Conservation (phyloP, 2,888 invertebrate species). For the Drosophila mimica region DNA sequence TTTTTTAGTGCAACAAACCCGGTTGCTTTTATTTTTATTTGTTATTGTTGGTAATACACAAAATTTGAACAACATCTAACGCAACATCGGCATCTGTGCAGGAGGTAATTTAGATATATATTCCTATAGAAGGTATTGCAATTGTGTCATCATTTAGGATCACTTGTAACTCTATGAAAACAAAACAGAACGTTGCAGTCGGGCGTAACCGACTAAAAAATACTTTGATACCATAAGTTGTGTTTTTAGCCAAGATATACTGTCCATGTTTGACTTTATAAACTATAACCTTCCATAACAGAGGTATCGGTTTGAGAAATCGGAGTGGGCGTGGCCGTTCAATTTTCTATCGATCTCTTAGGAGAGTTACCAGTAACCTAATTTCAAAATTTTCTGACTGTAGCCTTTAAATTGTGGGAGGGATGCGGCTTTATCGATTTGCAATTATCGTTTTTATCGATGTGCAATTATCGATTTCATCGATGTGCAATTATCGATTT, state of each 20-base stretch:
- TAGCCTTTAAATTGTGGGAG: too few relatives aligned
- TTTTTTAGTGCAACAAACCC: not conserved
- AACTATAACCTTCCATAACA: too few relatives aligned
- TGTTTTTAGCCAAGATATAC: too few relatives aligned
- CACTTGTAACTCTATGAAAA: not conserved
- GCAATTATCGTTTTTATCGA: too few relatives aligned
- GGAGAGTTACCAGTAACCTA: not conserved
- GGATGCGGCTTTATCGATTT: too few relatives aligned
- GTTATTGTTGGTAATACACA: not conserved
- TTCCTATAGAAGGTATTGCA: not conserved
- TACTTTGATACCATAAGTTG: too few relatives aligned
- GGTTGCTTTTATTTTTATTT: not conserved
- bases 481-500: too few relatives aligned
- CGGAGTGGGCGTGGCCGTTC: not conserved
- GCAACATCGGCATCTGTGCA: not conserved
- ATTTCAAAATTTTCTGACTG: too few relatives aligned
- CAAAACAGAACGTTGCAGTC: too few relatives aligned
- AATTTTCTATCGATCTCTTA: not conserved
- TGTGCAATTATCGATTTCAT: too few relatives aligned
- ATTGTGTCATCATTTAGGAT: not conserved
- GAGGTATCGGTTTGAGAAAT: not conserved
- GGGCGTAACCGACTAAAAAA: too few relatives aligned
- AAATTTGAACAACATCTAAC: slow-evolving; percentile 3
- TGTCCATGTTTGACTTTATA: too few relatives aligned
- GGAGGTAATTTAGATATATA: not conserved